Base-by-base conservation (phyloP, 64 coral and sea anemone genomes). In the Catalaphyllia jardinei region DNA sequence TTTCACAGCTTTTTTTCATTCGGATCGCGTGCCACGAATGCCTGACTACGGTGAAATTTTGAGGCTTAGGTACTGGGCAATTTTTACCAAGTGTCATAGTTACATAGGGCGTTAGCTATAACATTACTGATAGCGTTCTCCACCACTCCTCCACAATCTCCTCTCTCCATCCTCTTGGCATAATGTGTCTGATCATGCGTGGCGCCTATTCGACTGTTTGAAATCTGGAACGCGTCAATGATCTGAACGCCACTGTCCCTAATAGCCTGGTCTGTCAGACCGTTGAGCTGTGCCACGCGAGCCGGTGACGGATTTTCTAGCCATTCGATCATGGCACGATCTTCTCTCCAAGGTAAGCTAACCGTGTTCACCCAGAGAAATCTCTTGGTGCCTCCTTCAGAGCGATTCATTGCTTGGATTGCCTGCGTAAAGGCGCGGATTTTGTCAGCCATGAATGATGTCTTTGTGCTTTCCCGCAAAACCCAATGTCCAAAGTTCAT, bases 401-500 rank as follows among this genome's bases (percentile, higher is more conserved):
- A 90, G 6, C 31, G 35, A 69, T 99, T 99, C 84, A 99, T 86
- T 24, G 62, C 46, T 86, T 85, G 83, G 62, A 99, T 91, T 9
- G 94, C 94, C 49, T 99, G 61, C 0, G 88, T 73, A 82, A 87
- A 95, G 6, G 97, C 91, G 65, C 52, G 87, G 0, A 99, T 61
- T 87, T 99, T 99, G 18, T 89, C 78, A 55, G 29, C 42, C 74
- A 91, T 90, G 75, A 99, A 99, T 28, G 69, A 55, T 38, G 29
- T 79, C 35, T 91, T 86, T 1, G 97, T 99, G 67, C 91, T 99
- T 59, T 99, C 97, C 62, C 97, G 88, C 51, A 95, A 72, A 67
- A 99, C 60, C 97, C 97, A 99, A 67, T 99, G 97, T 14, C 94
- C 97, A 85, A 99, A 99, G 83, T 99, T 99, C 84, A 99, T 75